Evolutionary conservation across 2,888 invertebrate genomes (phyloP).

Genomic region (Bhutanitis thaidina): DNA sequence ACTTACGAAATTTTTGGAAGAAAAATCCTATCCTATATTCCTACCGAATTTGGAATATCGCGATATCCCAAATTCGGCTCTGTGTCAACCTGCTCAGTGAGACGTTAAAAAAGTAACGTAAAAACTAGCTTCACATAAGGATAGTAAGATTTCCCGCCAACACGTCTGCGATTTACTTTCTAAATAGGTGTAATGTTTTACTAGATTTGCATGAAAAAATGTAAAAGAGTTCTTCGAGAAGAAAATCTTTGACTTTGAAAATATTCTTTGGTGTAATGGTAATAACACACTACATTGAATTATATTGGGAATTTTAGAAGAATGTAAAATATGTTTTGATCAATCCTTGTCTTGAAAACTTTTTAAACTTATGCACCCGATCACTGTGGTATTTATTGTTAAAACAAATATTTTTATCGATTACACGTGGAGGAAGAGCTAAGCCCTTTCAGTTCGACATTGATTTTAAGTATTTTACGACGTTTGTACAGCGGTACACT

Average conservation of each 20-base stretch:
- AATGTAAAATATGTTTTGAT: no score
- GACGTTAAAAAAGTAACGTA: constrained; percentile 50
- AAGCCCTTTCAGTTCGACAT: constrained; percentile 36
- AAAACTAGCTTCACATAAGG: constrained; percentile 47
- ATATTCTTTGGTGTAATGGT: no score
- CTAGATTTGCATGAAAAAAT: background rate
- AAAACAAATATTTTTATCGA: constrained; percentile 41
- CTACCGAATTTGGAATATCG: no score
- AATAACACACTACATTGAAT: no score
- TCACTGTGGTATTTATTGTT: constrained; percentile 30
- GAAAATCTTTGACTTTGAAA: no score
- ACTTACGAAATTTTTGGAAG: background rate
- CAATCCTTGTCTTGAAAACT: no score
- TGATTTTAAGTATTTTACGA: constrained; percentile 42
- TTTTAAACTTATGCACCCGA: background rate
- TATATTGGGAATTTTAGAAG: no score
- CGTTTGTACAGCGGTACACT: constrained; percentile 55
- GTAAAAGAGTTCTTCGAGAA: no score
- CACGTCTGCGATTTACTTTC: constrained; percentile 48
- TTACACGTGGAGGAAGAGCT: constrained; percentile 47
- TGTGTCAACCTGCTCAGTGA: constrained; percentile 53
- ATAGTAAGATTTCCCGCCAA: constrained; percentile 58
- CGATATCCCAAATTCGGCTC: constrained; percentile 40
- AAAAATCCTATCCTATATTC: no score
- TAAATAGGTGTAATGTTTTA: constrained; percentile 35